phyloP scores from a whole-genome alignment of 2,113 vertebrate species.

The Ageneiosus marmoratus region DNA sequence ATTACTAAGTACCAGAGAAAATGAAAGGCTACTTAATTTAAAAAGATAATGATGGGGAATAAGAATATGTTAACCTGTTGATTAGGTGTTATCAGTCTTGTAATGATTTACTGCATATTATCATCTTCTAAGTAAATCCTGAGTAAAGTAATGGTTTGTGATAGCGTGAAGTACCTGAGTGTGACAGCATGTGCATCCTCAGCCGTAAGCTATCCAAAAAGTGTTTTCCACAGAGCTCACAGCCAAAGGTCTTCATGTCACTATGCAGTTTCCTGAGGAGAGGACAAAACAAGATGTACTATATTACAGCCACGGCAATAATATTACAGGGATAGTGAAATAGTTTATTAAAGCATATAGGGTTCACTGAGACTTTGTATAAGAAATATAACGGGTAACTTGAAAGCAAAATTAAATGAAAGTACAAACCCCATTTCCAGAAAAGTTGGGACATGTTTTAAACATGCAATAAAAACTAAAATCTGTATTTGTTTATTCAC shows the following conservation, averaged over 20 bases:
- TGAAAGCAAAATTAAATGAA: background rate
- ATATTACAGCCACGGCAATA: constrained; percentile 3
- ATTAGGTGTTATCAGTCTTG: background rate
- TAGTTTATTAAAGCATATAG: background rate
- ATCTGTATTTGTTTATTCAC: no score
- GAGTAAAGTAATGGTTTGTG: constrained; percentile 13
- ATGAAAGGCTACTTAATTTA: background rate
- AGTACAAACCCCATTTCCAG: no score
- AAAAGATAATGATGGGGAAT: background rate
- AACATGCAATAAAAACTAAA: no score
- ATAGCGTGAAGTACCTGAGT: constrained; percentile 84
- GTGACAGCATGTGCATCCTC: constrained; percentile 98
- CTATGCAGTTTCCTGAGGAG: constrained; percentile 89
- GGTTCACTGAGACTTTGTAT: background rate
- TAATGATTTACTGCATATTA: background rate
- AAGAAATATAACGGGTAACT: background rate
- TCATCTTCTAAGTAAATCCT: background rate
- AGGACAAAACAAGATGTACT: constrained; percentile 51
- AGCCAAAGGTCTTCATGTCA: constrained; percentile 94
- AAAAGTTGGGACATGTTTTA: no score
- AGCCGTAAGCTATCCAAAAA: constrained; percentile 98
- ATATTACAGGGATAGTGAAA: background rate
- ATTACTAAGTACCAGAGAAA: background rate
- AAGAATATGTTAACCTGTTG: background rate
- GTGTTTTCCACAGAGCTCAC: constrained; percentile 94